A percentile compares a stretch with the other conserved stretches of the same genome.
Evolutionary conservation across 2,888 invertebrate species (phyloP).

Genomic region (Aleiodes alternator): DNA sequence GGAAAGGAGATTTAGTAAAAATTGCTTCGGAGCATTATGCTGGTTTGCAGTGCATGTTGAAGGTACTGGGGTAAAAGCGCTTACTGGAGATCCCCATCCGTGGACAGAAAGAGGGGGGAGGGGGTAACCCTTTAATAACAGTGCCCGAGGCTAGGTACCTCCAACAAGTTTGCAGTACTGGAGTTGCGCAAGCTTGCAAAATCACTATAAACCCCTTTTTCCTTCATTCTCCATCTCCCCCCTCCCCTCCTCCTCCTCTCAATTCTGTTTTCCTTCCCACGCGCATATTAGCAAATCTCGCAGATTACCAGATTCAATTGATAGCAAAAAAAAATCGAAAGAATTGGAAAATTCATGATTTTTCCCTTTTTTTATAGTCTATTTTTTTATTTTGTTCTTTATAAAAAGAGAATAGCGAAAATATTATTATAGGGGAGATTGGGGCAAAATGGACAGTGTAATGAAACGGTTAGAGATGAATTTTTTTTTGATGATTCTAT

Average conservation of each 20-base stretch:
- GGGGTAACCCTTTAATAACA: constrained; percentile 36
- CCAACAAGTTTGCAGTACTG: constrained; percentile 32
- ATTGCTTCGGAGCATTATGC: constrained; percentile 32
- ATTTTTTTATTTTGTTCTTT: no score
- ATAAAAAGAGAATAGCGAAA: no score
- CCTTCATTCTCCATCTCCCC: constrained; percentile 8
- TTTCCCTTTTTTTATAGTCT: no score
- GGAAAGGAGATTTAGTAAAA: constrained; percentile 19
- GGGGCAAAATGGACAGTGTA: no score
- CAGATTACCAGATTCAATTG: constrained; percentile 40
- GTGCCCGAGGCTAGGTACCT: constrained; percentile 27
- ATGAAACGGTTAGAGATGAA: no score
- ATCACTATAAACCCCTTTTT: constrained; percentile 13
- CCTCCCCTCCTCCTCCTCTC: background rate
- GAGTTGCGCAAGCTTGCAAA: constrained; percentile 34
- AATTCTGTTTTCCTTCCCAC: constrained; percentile 2
- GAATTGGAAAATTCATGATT: constrained; percentile 26
- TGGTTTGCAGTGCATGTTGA: constrained; percentile 26
- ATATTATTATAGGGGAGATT: no score
- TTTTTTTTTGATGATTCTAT: no score
- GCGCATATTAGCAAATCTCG: constrained; percentile 32
- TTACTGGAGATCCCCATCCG: constrained; percentile 34
- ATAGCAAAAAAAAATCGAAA: constrained; percentile 23
- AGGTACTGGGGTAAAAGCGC: constrained; percentile 32
- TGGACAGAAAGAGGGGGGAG: background rate